Percentiles rank a stretch among this genome's conserved stretches.
These are phyloP conservation scores for Oligia strigilis DNA, from an alignment of 2,888 invertebrate genomes.

Conservation along the genomic window DNA sequence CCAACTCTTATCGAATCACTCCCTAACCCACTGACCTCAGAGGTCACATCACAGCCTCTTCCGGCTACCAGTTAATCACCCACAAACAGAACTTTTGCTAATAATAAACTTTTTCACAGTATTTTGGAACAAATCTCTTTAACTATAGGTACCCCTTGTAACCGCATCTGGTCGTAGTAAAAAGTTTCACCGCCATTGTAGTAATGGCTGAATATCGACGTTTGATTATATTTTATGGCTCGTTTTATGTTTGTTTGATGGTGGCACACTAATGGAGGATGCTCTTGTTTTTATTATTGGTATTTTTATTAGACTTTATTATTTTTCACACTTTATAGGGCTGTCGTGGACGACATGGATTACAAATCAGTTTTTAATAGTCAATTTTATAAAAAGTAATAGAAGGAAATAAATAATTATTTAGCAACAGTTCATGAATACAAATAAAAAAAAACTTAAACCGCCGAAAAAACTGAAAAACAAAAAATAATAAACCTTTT, in stretches of 20 bases:
- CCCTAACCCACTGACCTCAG: slow-evolving; percentile 25
- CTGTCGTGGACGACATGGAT: neutral
- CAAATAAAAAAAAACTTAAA: too few relatives aligned
- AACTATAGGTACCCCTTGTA: slow-evolving; percentile 62
- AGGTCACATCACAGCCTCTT: slow-evolving; percentile 13
- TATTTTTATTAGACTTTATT: slow-evolving; percentile 28
- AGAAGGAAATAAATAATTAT: neutral
- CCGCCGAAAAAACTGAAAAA: too few relatives aligned
- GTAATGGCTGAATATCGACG: slow-evolving; percentile 62
- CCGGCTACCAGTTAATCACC: slow-evolving; percentile 52
- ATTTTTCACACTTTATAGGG: neutral
- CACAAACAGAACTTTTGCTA: slow-evolving; percentile 67
- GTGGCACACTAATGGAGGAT: slow-evolving; percentile 28
- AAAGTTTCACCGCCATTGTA: slow-evolving; percentile 68
- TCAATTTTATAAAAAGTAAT: neutral
- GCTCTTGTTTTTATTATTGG: slow-evolving; percentile 41
- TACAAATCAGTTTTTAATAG: neutral
- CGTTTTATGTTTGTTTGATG: slow-evolving; percentile 49
- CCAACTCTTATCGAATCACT: slow-evolving; percentile 7
- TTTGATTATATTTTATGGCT: slow-evolving; percentile 62
- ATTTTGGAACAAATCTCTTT: slow-evolving; percentile 74
- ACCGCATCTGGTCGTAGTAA: slow-evolving; percentile 71
- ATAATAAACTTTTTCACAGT: slow-evolving; percentile 74
- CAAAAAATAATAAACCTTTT: too few relatives aligned
- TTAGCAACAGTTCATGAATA: too few relatives aligned